phyloP scores from a whole-genome alignment of 2,888 invertebrate species.

The Nephrotoma guestfalica region DNA sequence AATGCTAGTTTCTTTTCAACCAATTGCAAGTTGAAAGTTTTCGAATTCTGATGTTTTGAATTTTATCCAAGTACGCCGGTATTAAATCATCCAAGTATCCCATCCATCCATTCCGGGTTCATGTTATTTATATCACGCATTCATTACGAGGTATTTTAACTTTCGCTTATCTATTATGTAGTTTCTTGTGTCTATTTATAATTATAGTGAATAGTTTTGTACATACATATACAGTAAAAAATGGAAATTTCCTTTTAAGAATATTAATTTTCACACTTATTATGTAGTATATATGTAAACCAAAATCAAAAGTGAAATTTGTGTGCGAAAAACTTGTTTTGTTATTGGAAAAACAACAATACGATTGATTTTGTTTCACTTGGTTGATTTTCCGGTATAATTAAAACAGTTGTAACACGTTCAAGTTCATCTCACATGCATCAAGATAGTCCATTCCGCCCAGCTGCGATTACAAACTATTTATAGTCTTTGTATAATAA shows the following conservation, averaged over 20 bases:
- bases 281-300: not conserved
- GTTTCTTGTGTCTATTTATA: not conserved
- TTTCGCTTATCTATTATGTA: not conserved
- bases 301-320: not conserved
- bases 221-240: not conserved
- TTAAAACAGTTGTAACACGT: not conserved
- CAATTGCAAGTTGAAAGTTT: no score
- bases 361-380: not conserved
- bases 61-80: no score
- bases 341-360: not conserved
- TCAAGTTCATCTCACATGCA: not conserved
- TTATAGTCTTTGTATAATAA: not conserved
- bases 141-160: not conserved
- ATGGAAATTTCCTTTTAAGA: not conserved
- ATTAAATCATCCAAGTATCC: no score
- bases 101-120: no score
- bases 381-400: not conserved
- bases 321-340: not conserved
- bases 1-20: no score
- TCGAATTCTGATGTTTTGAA: no score
- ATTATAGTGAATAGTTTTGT: not conserved
- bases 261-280: not conserved
- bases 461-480: not conserved
- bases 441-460: not conserved
- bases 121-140: not conserved